phyloP scores from a whole-genome alignment of 2,888 invertebrate genomes.

The Limnephilus auricula region DNA sequence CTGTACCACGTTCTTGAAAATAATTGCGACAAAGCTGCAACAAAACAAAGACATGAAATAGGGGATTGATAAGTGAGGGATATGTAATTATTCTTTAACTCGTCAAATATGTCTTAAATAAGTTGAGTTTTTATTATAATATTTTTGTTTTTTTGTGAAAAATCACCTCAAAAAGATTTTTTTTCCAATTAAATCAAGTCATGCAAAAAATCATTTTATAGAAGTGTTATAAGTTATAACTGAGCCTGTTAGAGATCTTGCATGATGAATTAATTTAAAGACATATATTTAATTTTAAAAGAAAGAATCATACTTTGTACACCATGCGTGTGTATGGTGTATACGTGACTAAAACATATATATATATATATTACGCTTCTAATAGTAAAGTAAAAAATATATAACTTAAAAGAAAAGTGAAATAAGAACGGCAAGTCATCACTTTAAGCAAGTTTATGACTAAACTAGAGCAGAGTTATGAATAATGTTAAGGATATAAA shows the following conservation, averaged over 20 bases:
- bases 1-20: neutral
- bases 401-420: neutral
- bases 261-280: neutral
- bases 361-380: neutral
- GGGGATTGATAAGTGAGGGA: neutral
- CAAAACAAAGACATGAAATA: too few species aligned
- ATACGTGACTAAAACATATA: neutral
- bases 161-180: neutral
- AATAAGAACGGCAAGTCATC: conserved; percentile 1
- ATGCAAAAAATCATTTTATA: neutral
- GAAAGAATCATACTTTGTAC: neutral
- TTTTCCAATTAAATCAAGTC: neutral
- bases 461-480: neutral
- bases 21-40: neutral
- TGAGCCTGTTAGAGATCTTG: neutral
- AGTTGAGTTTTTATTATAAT: too few species aligned
- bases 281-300: neutral
- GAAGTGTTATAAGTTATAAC: neutral
- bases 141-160: too few species aligned
- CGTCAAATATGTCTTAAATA: neutral
- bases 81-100: neutral
- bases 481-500: neutral
- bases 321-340: neutral
- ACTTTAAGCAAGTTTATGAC: neutral
- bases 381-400: neutral